Base-by-base conservation (phyloP, 2,797 vertebrate species). In the Melopsittacus undulatus region DNA sequence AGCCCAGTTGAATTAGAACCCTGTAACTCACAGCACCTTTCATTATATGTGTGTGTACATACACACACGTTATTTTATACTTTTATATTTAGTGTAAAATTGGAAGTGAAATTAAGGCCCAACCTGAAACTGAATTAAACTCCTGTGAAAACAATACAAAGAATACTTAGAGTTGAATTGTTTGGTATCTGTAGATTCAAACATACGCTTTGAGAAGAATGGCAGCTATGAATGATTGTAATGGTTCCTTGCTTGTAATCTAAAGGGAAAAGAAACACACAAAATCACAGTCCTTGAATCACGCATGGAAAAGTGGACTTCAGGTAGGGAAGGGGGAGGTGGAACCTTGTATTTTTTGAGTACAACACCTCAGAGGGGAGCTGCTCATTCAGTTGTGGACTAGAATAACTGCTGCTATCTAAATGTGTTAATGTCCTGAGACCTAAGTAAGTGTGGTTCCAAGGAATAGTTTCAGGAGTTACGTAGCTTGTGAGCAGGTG, bases 321-420 rank as follows among this genome's bases (percentile, higher is more conserved):
- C 8, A 42, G 26, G 30, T 16, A 57, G 40, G 20, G 81, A 61
- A 64, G 15, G 30, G 34, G 19, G 49, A 83, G 36, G 23, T 43
- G 68, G 40, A 62, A 62, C 54, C 5, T 26, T 49, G 51, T 40
- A 7, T 19, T 0, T 88, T 80, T 32, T 66, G 73, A 42, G 43
- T 57, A 27, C 29, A 23, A 48, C 1, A 0, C 7, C 40, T 49
- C 4, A 2, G 51, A 56, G n/a, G 14, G 17, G 19, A 73, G 3
- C 45, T 51, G 56, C 56, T 64, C 19, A 17, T 22, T 19, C 51
- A n/a, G 9, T 29, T 45, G 64, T 36, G 29, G 10, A 45, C 63
- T 59, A 32, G 57, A 69, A 23, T 40, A 29, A 10, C 24, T 64
- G 74, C 57, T 49, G 45, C 49, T 48, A 11, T 21, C 26, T 64